A percentile compares a stretch with the other conserved stretches of the same genome.
Conservation (phyloP, 2,113 vertebrate genomes). For the Polypterus senegalus region DNA sequence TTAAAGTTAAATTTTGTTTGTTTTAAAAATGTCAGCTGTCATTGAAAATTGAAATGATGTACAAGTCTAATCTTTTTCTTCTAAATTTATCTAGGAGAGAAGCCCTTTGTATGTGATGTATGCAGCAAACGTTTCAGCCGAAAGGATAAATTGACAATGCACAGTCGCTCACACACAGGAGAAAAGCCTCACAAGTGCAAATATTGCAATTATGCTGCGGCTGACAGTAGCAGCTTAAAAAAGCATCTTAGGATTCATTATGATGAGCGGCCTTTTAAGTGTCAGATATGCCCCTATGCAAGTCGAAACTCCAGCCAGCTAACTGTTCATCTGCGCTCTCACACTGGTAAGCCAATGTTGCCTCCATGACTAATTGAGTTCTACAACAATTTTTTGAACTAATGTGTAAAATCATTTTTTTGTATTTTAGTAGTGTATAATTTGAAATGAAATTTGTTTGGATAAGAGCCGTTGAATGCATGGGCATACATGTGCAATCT, state of each 20-base stretch:
- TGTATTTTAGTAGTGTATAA: too few species aligned
- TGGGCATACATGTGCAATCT: too few species aligned
- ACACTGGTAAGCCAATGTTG: slow-evolving; percentile 49
- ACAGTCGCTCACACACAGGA: slow-evolving; percentile 83
- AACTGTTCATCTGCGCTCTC: slow-evolving; percentile 85
- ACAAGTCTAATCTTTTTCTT: too few species aligned
- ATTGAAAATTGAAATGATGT: too few species aligned
- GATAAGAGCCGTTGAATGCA: too few species aligned
- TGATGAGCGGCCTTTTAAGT: slow-evolving; percentile 86
- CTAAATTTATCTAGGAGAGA: slow-evolving; percentile 61
- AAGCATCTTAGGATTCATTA: slow-evolving; percentile 91
- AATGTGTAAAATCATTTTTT: too few species aligned
- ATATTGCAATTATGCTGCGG: slow-evolving; percentile 76
- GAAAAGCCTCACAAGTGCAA: slow-evolving; percentile 93
- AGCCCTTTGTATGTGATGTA: slow-evolving; percentile 85
- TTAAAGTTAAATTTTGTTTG: too few species aligned
- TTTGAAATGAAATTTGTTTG: too few species aligned
- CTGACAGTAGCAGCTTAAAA: slow-evolving; percentile 93
- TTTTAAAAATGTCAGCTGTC: too few species aligned
- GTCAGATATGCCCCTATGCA: slow-evolving; percentile 91
- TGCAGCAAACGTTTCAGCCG: slow-evolving; percentile 89
- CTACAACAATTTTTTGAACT: too few species aligned
- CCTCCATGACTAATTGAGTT: too few species aligned
- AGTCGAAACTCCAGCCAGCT: slow-evolving; percentile 96
- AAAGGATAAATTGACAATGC: slow-evolving; percentile 89